Percentiles rank a stretch among this genome's conserved stretches.
Conservation (phyloP, 2,113 vertebrate genomes). For the Trochalopteron elliotii region DNA sequence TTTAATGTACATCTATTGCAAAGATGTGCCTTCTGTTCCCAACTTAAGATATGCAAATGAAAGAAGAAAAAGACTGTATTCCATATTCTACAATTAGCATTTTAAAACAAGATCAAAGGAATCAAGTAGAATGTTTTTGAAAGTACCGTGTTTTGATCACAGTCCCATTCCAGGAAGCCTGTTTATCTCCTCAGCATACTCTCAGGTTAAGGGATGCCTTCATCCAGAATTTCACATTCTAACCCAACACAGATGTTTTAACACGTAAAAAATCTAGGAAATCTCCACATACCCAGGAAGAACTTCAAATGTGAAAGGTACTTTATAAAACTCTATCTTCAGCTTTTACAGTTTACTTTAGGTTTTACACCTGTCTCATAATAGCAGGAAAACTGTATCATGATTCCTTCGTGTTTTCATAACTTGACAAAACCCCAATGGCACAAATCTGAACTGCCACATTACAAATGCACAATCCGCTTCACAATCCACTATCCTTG, state of each 20-base stretch:
- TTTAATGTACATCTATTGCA: not conserved
- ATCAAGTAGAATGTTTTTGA: not conserved
- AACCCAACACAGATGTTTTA: constrained; percentile 32
- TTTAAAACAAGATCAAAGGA: constrained; percentile 45
- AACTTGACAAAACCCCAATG: not conserved
- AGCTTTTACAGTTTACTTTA: constrained; percentile 37
- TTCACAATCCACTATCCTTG: not conserved
- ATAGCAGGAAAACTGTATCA: not conserved
- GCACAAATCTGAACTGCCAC: not conserved
- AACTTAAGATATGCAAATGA: constrained; percentile 35
- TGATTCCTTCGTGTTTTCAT: not conserved
- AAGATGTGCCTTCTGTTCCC: constrained; percentile 7
- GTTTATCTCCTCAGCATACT: not conserved
- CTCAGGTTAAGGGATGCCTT: not conserved
- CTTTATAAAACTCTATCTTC: constrained; percentile 50
- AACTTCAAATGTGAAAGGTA: constrained; percentile 5
- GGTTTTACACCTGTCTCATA: constrained; percentile 36
- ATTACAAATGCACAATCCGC: not conserved
- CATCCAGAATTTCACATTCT: not conserved
- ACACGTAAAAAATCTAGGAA: not conserved
- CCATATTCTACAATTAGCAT: constrained; percentile 14
- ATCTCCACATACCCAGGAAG: not conserved
- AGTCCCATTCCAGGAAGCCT: not conserved
- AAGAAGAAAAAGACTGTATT: not conserved
- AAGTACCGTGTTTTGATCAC: not conserved